Evolutionary conservation across 2,888 invertebrate genomes (phyloP).

Genomic region (Mimas tiliae): DNA sequence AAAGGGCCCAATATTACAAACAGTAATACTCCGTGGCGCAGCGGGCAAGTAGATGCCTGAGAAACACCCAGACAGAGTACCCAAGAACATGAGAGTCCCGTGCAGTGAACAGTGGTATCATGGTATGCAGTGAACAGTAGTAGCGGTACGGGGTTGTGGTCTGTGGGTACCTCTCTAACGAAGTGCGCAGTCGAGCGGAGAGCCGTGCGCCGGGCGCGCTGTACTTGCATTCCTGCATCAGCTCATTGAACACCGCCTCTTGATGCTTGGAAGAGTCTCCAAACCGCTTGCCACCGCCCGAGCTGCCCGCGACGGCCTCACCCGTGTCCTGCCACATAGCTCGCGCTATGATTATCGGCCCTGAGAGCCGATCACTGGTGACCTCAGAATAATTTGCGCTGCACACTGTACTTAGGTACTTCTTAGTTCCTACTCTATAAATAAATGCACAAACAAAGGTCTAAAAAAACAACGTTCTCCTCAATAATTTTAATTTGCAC

Average conservation of each 20-base stretch:
- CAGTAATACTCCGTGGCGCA: no score
- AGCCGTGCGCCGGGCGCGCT: conserved; percentile 89
- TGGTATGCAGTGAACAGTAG: not conserved
- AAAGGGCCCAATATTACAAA: no score
- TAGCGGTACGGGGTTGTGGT: not conserved
- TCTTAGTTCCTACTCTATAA: no score
- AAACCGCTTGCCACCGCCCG: conserved; percentile 31
- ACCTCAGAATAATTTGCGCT: not conserved
- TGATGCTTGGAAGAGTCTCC: conserved; percentile 44
- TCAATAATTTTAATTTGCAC: no score
- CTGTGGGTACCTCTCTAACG: conserved; percentile 72
- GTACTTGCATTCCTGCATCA: conserved; percentile 87
- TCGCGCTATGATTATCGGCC: not conserved
- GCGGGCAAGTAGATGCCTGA: no score
- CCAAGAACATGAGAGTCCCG: no score
- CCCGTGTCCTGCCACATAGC: conserved; percentile 46
- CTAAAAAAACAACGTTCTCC: no score
- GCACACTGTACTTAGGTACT: not conserved
- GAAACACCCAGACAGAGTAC: no score
- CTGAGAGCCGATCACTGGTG: not conserved
- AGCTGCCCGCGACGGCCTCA: conserved; percentile 32
- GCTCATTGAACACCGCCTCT: conserved; percentile 81
- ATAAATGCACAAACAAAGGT: no score
- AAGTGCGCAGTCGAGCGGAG: conserved; percentile 64
- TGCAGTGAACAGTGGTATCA: no score